Evolutionary conservation across 37 sponge, comb jelly and placozoan species (phyloP).

Genomic region (Oscarella lobularis): DNA sequence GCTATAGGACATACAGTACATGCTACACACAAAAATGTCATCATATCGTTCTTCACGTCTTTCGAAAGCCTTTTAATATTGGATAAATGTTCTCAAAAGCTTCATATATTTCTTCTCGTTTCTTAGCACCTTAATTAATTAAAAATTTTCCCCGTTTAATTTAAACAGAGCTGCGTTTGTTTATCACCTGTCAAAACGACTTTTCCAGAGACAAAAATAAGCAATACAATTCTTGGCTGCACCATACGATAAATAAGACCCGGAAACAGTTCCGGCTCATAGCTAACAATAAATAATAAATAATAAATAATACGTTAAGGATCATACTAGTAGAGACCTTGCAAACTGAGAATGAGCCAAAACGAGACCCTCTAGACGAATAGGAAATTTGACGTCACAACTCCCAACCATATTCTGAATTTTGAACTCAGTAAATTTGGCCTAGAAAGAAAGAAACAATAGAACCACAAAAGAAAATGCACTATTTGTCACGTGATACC

Average conservation of each 20-base stretch:
- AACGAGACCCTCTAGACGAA: constrained; percentile 88
- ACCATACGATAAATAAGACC: constrained; percentile 98
- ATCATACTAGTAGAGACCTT: constrained; percentile 29
- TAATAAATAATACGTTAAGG: background rate
- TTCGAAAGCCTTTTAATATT: constrained; percentile 86
- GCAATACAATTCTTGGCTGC: constrained; percentile 84
- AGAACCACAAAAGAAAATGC: background rate
- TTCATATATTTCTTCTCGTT: constrained; percentile 70
- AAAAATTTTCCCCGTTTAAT: background rate
- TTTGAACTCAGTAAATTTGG: constrained; percentile 92
- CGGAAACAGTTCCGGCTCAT: constrained; percentile 98
- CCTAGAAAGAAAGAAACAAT: constrained; percentile 33
- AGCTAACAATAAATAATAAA: constrained; percentile 23
- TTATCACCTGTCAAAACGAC: constrained; percentile 84
- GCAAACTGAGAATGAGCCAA: constrained; percentile 85
- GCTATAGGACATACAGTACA: background rate
- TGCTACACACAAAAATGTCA: background rate
- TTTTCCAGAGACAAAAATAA: constrained; percentile 99
- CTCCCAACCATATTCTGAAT: constrained; percentile 99
- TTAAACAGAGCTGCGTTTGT: background rate
- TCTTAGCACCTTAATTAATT: constrained; percentile 69
- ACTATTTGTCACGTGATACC: background rate
- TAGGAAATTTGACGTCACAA: constrained; percentile 97
- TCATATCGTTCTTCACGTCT: constrained; percentile 20
- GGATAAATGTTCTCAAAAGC: constrained; percentile 97